Percentiles rank a stretch among this genome's conserved stretches.
These are phyloP conservation scores for Xestoiulus laeticollis DNA, from an alignment of 2,888 invertebrate genomes.

Conservation along the genomic window DNA sequence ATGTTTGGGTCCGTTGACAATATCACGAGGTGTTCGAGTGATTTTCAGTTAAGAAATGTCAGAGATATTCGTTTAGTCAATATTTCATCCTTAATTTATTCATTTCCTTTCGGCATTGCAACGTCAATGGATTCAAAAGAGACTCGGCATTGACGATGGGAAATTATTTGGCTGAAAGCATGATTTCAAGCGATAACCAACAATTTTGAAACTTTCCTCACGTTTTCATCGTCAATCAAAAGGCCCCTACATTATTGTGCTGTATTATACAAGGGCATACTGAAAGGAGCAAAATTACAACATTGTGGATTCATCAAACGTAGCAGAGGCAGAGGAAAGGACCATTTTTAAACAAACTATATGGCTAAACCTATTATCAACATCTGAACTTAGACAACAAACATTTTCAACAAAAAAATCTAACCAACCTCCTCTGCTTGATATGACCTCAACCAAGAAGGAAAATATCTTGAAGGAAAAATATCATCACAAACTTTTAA, in stretches of 20 bases:
- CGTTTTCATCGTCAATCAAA: conserved; percentile 39
- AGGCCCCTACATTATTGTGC: background rate
- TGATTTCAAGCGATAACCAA: conserved; percentile 24
- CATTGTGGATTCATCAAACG: conserved; percentile 31
- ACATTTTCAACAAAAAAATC: background rate
- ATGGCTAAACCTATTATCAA: background rate
- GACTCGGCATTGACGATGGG: background rate
- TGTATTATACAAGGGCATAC: background rate
- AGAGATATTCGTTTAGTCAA: background rate
- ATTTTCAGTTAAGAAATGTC: background rate
- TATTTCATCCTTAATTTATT: conserved; percentile 30
- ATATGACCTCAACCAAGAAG: background rate
- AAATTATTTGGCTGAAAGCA: conserved; percentile 23
- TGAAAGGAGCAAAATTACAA: conserved; percentile 21
- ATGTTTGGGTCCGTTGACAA: background rate
- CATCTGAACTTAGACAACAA: background rate
- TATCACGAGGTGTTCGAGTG: background rate
- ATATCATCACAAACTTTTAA: background rate
- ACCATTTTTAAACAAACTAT: background rate
- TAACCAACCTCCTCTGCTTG: background rate
- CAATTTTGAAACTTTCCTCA: conserved; percentile 39
- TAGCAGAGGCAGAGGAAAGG: background rate
- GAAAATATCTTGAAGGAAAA: background rate
- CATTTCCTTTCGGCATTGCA: background rate
- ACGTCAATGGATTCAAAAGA: conserved; percentile 30